Percentiles rank a stretch among this genome's conserved stretches.
phyloP scores from a whole-genome alignment of 2,797 vertebrate genomes.

The Sebastolobus altivelis region DNA sequence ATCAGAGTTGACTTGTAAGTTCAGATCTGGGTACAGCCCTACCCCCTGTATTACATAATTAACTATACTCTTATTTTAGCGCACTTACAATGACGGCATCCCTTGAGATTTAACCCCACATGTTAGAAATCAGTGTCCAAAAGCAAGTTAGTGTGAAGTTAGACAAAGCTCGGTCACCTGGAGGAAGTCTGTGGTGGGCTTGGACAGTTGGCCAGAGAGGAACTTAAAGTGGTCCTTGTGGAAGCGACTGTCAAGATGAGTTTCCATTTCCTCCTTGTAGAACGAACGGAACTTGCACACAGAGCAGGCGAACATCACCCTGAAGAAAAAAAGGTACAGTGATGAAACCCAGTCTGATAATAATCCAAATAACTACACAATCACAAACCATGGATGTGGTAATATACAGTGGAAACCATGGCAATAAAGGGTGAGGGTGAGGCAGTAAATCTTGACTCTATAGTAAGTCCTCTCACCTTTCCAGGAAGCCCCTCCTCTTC shows the following conservation, averaged over 20 bases:
- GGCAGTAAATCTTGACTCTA: too few species aligned
- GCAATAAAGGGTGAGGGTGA: too few species aligned
- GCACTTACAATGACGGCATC: too few species aligned
- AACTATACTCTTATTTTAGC: too few species aligned
- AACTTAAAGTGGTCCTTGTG: conserved; percentile 96
- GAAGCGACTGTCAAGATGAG: conserved; percentile 93
- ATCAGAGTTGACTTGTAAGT: too few species aligned
- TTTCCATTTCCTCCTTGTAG: conserved; percentile 93
- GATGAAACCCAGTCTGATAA: not conserved
- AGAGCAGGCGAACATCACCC: conserved; percentile 94
- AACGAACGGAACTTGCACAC: conserved; percentile 95
- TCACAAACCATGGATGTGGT: not conserved
- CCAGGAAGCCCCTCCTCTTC: conserved; percentile 92
- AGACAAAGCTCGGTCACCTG: conserved; percentile 81
- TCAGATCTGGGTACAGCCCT: too few species aligned
- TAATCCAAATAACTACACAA: not conserved
- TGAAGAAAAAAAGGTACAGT: conserved; percentile 49
- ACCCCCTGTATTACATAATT: too few species aligned
- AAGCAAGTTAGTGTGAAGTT: not conserved
- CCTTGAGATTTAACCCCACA: not conserved
- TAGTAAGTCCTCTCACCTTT: conserved; percentile 85
- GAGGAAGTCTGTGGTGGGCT: conserved; percentile 93
- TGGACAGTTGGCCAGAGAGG: conserved; percentile 90
- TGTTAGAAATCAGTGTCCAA: too few species aligned
- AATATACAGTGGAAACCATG: not conserved